Evolutionary conservation across 2,888 invertebrate genomes (phyloP).

Genomic region (Pardosa pseudoannulata): DNA sequence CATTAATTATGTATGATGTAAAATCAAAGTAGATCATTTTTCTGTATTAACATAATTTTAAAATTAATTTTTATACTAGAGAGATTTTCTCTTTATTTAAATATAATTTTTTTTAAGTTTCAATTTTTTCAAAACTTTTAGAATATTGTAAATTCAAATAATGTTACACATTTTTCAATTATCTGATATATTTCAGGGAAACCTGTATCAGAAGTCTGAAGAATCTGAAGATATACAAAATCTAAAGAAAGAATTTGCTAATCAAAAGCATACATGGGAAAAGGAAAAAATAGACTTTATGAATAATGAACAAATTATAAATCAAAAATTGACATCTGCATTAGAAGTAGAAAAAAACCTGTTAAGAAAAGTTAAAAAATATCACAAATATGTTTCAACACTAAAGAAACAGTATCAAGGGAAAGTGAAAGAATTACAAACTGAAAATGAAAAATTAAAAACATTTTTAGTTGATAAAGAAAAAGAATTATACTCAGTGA

Average conservation of each 20-base stretch:
- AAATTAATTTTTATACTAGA: no score
- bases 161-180: no score
- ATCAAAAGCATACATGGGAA: slow-evolving; percentile 22
- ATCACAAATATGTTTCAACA: slow-evolving; percentile 5
- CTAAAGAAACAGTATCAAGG: slow-evolving; percentile 31
- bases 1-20: no score
- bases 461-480: slow-evolving; percentile 27
- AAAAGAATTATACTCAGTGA: background rate
- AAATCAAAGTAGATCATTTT: no score
- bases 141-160: no score
- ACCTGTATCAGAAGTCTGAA: background rate
- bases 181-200: slow-evolving; percentile 36
- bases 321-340: slow-evolving; percentile 14
- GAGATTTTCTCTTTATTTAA: no score
- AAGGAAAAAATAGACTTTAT: slow-evolving; percentile 18
- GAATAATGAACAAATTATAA: background rate
- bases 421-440: background rate
- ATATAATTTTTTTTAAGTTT: no score
- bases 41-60: no score
- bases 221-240: slow-evolving; percentile 15
- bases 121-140: no score
- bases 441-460: slow-evolving; percentile 29
- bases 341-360: slow-evolving; percentile 37
- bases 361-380: slow-evolving; percentile 34
- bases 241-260: slow-evolving; percentile 10